Percentiles rank a stretch among this genome's conserved stretches.
These are phyloP conservation scores for Drosophila miranda DNA, from an alignment of 1,140 invertebrate species.

Conservation along the genomic window DNA sequence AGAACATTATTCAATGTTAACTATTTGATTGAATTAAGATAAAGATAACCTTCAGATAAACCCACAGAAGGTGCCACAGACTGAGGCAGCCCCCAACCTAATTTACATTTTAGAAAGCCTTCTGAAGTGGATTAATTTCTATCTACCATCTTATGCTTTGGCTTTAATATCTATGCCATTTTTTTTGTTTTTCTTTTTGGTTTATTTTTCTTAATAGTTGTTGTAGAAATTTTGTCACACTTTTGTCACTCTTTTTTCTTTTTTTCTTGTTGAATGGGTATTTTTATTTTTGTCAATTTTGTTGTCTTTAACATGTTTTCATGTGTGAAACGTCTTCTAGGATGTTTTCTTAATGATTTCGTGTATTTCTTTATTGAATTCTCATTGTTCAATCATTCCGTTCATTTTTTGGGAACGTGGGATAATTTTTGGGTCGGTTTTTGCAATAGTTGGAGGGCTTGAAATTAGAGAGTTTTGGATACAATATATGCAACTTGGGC, in stretches of 20 bases:
- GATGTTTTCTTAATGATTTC: constrained; percentile 72
- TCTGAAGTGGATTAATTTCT: constrained; percentile 20
- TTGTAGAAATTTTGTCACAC: constrained; percentile 26
- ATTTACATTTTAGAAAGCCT: constrained; percentile 45
- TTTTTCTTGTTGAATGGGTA: constrained; percentile 3
- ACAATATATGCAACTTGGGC: no score
- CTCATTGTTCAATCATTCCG: constrained; percentile 57
- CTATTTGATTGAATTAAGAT: constrained; percentile 38
- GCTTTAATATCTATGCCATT: constrained; percentile 40
- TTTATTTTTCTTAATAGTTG: constrained; percentile 29
- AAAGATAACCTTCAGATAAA: constrained; percentile 14
- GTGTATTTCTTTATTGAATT: constrained; percentile 44
- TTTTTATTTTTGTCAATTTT: constrained; percentile 9
- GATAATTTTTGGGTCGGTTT: constrained; percentile 25
- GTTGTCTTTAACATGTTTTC: constrained; percentile 21
- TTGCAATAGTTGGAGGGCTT: background rate
- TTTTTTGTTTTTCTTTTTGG: constrained; percentile 23
- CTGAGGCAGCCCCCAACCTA: constrained; percentile 1
- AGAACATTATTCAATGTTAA: constrained; percentile 23
- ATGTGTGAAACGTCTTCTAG: constrained; percentile 30
- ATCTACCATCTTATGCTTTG: constrained; percentile 20
- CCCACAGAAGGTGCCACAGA: constrained; percentile 14
- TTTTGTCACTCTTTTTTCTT: background rate
- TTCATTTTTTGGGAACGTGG: constrained; percentile 65
- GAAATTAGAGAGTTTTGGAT: constrained; percentile 12